Percentiles rank a stretch among this genome's conserved stretches.
Conservation (phyloP, 2,797 vertebrate species). For the Avahi laniger region DNA sequence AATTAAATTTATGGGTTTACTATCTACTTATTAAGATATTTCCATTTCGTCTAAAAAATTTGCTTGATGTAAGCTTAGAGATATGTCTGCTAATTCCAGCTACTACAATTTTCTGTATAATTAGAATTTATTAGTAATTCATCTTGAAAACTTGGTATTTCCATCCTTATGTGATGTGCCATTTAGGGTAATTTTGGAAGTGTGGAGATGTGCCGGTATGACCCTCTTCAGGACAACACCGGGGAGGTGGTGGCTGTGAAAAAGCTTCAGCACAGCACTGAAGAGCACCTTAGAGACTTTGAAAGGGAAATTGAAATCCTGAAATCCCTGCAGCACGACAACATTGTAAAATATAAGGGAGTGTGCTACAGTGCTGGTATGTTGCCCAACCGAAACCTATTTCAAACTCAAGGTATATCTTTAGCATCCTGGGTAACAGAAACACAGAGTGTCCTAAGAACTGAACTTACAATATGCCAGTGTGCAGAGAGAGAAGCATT, state of each 20-base stretch:
- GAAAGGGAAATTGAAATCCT: constrained; percentile 99
- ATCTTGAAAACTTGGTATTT: constrained; percentile 27
- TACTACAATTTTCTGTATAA: not conserved
- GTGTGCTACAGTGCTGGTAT: constrained; percentile 98
- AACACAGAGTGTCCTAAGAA: not conserved
- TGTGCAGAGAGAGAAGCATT: not conserved
- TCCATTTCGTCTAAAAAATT: constrained; percentile 38
- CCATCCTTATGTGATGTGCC: not conserved
- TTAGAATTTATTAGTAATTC: constrained; percentile 22
- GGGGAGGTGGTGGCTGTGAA: constrained; percentile 99
- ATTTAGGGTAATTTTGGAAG: constrained; percentile 98
- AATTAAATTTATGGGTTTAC: constrained; percentile 2
- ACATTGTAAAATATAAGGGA: constrained; percentile 98
- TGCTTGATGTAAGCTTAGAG: not conserved
- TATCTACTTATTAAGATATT: not conserved
- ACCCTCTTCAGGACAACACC: constrained; percentile 96
- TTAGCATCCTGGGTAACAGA: not conserved
- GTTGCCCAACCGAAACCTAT: constrained; percentile 23
- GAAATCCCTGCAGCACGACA: constrained; percentile 97
- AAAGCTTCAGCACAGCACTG: constrained; percentile 97
- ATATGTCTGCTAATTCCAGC: not conserved
- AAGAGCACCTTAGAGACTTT: constrained; percentile 95
- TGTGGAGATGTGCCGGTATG: constrained; percentile 98
- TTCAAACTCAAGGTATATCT: not conserved
- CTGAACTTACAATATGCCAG: not conserved